These are phyloP conservation scores for Apostichopus californicus DNA, from an alignment of 35 echinoderm and acorn worm genomes.

Conservation along the genomic window DNA sequence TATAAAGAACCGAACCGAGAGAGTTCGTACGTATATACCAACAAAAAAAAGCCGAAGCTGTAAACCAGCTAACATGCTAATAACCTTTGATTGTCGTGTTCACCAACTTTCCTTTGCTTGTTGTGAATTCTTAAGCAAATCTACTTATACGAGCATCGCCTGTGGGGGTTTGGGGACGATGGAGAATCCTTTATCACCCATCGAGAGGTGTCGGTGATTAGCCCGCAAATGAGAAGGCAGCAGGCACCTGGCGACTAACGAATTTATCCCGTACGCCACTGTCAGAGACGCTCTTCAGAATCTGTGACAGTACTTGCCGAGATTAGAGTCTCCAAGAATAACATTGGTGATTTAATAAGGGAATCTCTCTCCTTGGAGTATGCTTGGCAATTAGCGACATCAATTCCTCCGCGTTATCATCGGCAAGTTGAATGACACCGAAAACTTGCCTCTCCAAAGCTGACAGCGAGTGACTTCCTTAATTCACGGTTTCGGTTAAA, in stretches of 20 bases:
- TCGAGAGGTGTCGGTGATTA: constrained; percentile 55
- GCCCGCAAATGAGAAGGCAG: constrained; percentile 48
- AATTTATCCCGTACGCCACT: constrained; percentile 47
- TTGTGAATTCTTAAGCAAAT: constrained; percentile 46
- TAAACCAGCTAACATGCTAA: constrained; percentile 24
- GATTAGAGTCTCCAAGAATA: constrained; percentile 56
- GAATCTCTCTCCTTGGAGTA: constrained; percentile 32
- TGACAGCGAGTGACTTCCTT: constrained; percentile 46
- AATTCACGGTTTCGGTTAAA: constrained; percentile 23
- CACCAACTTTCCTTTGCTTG: constrained; percentile 7
- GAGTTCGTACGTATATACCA: too few species aligned
- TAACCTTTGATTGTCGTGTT: constrained; percentile 38
- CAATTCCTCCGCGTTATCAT: constrained; percentile 50
- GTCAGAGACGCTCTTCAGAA: constrained; percentile 42
- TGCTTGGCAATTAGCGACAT: constrained; percentile 55
- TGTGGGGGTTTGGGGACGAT: constrained; percentile 7
- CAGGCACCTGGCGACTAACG: constrained; percentile 56
- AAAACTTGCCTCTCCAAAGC: constrained; percentile 47
- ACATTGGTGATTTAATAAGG: constrained; percentile 57
- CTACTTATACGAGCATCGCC: constrained; percentile 36
- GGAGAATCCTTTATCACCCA: constrained; percentile 51
- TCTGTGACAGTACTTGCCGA: constrained; percentile 38
- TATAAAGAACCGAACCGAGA: too few species aligned
- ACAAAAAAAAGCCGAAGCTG: not conserved
- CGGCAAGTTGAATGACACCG: constrained; percentile 53